Conservation (phyloP, 2,113 vertebrate species). For the Seriola dumerili region DNA sequence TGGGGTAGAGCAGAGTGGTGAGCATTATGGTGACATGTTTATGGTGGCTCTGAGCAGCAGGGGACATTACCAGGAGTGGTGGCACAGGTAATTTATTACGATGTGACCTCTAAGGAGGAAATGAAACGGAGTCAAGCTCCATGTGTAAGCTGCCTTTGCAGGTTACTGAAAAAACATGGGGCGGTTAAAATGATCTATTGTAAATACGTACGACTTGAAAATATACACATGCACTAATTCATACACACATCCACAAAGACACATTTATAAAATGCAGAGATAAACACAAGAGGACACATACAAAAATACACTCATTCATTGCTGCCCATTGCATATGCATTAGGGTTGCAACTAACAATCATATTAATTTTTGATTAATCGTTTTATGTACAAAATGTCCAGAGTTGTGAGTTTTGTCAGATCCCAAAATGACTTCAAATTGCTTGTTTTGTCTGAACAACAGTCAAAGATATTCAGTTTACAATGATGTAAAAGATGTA, state of each 20-base stretch:
- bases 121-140: constrained; percentile 78
- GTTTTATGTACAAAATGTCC: not conserved
- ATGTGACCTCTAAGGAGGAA: constrained; percentile 81
- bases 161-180: constrained; percentile 57
- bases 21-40: constrained; percentile 98
- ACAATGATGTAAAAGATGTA: too few relatives aligned
- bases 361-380: not conserved
- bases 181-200: constrained; percentile 51
- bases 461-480: too few relatives aligned
- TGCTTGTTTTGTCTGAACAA: not conserved
- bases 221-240: constrained; percentile 17
- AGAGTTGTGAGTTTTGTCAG: not conserved
- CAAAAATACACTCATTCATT: constrained; percentile 8
- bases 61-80: constrained; percentile 77
- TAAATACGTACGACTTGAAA: constrained; percentile 31
- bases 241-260: constrained; percentile 11
- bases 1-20: constrained; percentile 94
- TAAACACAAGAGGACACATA: not conserved
- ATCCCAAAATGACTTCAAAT: not conserved
- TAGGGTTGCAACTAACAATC: not conserved
- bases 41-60: constrained; percentile 88
- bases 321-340: not conserved
- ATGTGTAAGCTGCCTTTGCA: constrained; percentile 68
- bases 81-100: constrained; percentile 87
- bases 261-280: constrained; percentile 4